These are phyloP conservation scores for Diorhabda carinulata DNA, from an alignment of 1,140 invertebrate species.

Conservation along the genomic window DNA sequence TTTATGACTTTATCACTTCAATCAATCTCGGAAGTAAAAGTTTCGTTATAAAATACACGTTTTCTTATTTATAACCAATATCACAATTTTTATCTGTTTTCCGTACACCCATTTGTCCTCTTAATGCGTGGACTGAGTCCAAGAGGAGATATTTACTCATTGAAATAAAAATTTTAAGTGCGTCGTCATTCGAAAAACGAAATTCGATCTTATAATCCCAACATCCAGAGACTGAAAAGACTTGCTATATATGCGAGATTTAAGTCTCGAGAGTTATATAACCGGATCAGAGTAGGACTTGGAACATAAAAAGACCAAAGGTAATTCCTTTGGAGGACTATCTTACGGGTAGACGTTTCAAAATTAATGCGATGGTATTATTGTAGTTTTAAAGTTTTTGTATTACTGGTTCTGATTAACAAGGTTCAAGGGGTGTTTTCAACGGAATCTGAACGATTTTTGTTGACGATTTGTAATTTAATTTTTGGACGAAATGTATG, in stretches of 20 bases:
- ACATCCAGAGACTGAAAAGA: neutral
- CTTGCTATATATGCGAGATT: neutral
- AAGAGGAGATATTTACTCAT: neutral
- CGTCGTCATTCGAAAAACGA: neutral
- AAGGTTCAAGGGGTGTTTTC: too few relatives aligned
- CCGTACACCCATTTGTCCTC: neutral
- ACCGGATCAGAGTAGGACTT: neutral
- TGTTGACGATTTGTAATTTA: too few relatives aligned
- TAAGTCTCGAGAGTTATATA: neutral
- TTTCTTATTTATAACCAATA: too few relatives aligned
- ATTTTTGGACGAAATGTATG: too few relatives aligned
- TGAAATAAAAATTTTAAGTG: constrained; percentile 1
- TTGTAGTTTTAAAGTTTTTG: too few relatives aligned
- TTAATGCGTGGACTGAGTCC: neutral
- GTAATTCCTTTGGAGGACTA: neutral
- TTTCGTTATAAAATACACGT: too few relatives aligned
- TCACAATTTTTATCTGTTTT: too few relatives aligned
- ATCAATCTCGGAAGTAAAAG: too few relatives aligned
- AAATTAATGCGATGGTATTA: neutral
- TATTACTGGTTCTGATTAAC: too few relatives aligned
- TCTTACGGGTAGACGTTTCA: neutral
- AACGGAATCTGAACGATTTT: too few relatives aligned
- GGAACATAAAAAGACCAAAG: neutral
- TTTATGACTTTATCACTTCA: too few relatives aligned
- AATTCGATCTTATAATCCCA: constrained; percentile 1